Percentiles rank a stretch among this genome's conserved stretches.
phyloP scores from a whole-genome alignment of 2,113 vertebrate genomes.

The Cynopterus brachyotis region DNA sequence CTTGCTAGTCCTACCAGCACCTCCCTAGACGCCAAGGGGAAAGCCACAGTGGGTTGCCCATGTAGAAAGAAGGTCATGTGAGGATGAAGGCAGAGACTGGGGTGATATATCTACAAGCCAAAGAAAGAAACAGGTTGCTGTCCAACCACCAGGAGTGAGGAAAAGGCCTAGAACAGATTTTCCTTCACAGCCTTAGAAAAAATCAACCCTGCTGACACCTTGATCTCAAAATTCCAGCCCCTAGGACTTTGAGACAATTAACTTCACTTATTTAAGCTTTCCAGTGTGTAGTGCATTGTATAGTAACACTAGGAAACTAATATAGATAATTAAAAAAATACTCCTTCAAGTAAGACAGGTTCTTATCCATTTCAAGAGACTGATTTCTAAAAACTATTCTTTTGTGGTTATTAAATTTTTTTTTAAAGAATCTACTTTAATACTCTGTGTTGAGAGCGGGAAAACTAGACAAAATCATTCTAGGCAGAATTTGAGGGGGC shows the following conservation, averaged over 20 bases:
- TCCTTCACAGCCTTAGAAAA: neutral
- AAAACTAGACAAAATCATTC: neutral
- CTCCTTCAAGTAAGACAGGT: neutral
- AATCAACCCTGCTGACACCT: neutral
- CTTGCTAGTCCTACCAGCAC: neutral
- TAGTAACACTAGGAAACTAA: neutral
- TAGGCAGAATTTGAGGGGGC: neutral
- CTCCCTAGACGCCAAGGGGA: neutral
- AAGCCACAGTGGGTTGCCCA: rapidly evolving
- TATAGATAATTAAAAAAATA: neutral
- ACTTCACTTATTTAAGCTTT: neutral
- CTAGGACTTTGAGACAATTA: no score
- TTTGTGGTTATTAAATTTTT: neutral
- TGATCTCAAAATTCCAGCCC: neutral
- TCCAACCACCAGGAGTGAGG: neutral
- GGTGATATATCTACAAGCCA: no score
- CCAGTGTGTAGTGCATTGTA: neutral
- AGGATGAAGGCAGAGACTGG: neutral
- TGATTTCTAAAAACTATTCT: neutral
- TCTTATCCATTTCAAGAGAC: neutral
- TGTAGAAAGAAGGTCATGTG: neutral
- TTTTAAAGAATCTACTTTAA: neutral
- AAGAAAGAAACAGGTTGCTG: no score
- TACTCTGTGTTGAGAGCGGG: neutral
- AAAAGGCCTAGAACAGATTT: no score